Evolutionary conservation across 1,140 invertebrate species (phyloP).

Genomic region (Drosophila quadrilineata): DNA sequence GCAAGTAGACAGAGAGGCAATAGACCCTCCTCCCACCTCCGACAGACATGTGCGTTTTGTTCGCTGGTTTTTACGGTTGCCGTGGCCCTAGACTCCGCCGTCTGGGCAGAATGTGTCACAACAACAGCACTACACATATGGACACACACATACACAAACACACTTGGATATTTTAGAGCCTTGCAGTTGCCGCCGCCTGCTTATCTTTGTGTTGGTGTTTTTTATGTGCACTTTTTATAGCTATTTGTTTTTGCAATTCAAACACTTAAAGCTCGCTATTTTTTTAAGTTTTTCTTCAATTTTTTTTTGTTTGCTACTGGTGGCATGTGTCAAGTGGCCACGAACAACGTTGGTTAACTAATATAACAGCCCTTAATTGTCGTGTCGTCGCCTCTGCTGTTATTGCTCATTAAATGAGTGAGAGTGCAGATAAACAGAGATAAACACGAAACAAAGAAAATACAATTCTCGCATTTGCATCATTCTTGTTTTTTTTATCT

Average conservation of each 20-base stretch:
- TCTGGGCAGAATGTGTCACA: conserved; percentile 29
- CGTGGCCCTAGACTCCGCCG: conserved; percentile 27
- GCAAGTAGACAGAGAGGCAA: too few species aligned
- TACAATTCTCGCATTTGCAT: neutral
- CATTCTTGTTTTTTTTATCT: conserved; percentile 1
- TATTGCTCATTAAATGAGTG: conserved; percentile 4
- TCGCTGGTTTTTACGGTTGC: conserved; percentile 21
- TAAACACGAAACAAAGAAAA: neutral
- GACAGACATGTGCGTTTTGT: neutral
- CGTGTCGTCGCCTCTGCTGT: conserved; percentile 15
- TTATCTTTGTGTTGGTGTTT: conserved; percentile 35
- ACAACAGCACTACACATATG: conserved; percentile 15
- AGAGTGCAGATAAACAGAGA: neutral
- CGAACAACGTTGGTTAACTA: conserved; percentile 16
- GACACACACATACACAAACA: conserved; percentile 9
- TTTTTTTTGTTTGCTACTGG: neutral
- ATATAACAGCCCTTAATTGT: conserved; percentile 36
- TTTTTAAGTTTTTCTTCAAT: conserved; percentile 3
- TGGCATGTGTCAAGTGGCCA: conserved; percentile 17
- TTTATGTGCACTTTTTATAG: conserved; percentile 40
- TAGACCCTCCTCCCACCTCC: too few species aligned
- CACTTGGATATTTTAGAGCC: conserved; percentile 5
- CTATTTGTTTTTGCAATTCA: conserved; percentile 36
- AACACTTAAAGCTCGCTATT: conserved; percentile 22
- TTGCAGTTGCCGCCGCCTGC: conserved; percentile 28